Conservation (phyloP, 2,113 vertebrate genomes). For the Columba janthina region DNA sequence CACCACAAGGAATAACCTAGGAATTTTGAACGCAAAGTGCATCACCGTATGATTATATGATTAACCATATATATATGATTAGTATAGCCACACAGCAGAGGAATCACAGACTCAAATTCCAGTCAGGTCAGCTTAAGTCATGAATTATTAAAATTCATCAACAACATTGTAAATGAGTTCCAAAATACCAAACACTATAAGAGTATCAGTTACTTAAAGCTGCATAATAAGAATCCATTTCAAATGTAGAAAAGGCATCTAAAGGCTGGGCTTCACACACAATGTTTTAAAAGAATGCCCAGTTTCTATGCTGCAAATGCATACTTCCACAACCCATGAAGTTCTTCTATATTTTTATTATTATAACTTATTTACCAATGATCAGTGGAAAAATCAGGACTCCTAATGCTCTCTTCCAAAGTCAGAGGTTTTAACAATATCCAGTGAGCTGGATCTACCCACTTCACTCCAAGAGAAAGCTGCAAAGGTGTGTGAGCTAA, state of each 20-base stretch:
- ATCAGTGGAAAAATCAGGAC: neutral
- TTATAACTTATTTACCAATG: neutral
- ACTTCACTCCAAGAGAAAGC: neutral
- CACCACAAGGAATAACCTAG: neutral
- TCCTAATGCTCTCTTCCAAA: neutral
- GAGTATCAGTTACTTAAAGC: neutral
- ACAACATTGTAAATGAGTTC: neutral
- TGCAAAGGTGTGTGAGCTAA: neutral
- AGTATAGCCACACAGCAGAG: neutral
- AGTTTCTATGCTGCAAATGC: neutral
- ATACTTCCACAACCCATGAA: neutral
- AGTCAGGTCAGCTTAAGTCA: neutral
- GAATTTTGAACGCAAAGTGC: neutral
- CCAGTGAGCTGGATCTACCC: neutral
- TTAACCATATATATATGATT: neutral
- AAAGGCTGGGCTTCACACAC: neutral
- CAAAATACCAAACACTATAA: neutral
- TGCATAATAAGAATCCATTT: neutral
- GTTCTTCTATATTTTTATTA: neutral
- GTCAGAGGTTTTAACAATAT: neutral
- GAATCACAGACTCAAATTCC: neutral
- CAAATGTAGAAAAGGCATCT: neutral
- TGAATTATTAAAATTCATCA: neutral
- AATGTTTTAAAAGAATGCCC: neutral
- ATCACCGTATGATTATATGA: neutral